Conservation (phyloP, 1,140 invertebrate genomes). For the Medauroidea extradentata region DNA sequence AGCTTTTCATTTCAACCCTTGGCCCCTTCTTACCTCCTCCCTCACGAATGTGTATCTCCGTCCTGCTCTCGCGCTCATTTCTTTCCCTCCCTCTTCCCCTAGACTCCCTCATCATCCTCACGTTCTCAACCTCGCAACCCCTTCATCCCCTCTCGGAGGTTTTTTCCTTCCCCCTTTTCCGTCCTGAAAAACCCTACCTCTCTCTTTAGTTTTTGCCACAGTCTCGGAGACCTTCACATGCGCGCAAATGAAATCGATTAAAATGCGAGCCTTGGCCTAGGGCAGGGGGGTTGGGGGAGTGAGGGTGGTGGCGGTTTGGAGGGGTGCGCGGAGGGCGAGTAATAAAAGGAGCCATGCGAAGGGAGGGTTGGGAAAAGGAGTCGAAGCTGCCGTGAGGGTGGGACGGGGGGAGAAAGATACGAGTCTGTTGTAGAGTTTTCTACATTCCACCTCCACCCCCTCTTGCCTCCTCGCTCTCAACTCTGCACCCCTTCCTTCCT, state of each 20-base stretch:
- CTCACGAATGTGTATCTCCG: too few relatives aligned
- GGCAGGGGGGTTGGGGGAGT: conserved; percentile 9
- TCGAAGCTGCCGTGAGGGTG: neutral
- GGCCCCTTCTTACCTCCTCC: neutral
- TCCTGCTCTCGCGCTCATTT: neutral
- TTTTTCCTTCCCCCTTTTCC: neutral
- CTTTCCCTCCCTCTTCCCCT: neutral
- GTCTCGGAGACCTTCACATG: conserved; percentile 13
- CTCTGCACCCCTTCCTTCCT: neutral
- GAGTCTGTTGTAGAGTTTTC: conserved; percentile 17
- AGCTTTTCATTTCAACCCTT: conserved; percentile 11
- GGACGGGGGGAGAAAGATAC: neutral
- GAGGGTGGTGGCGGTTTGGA: neutral
- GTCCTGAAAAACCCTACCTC: too few relatives aligned
- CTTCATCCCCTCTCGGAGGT: neutral
- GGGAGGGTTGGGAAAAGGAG: neutral
- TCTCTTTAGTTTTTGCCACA: conserved; percentile 13
- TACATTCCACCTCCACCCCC: conserved; percentile 7
- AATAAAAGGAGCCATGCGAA: conserved; percentile 11
- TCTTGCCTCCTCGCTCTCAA: neutral
- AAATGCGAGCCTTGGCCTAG: conserved; percentile 14
- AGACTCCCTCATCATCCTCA: neutral
- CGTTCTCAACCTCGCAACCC: neutral
- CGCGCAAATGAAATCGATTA: conserved; percentile 20
- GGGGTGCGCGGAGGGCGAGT: conserved; percentile 8